Evolutionary conservation across 1,140 invertebrate genomes (phyloP).

Genomic region (Brachystomella parvula): DNA sequence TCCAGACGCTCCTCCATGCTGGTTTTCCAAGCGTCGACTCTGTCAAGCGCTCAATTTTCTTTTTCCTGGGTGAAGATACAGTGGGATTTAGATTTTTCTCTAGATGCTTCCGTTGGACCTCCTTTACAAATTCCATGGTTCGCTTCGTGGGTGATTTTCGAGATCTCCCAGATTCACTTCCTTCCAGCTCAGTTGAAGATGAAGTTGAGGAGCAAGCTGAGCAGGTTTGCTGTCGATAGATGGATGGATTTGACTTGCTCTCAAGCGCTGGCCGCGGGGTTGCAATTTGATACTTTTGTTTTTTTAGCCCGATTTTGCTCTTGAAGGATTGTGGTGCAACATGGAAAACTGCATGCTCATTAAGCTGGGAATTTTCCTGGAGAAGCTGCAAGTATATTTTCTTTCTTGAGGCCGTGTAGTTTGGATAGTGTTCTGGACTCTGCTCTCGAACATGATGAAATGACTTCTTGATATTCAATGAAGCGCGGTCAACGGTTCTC

Average conservation of each 20-base stretch:
- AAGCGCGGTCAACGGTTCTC: neutral
- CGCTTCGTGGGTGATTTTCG: neutral
- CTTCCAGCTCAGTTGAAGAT: neutral
- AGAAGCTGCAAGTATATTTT: neutral
- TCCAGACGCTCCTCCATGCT: neutral
- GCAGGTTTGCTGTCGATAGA: neutral
- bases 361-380: neutral
- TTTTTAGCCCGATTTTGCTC: neutral
- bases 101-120: neutral
- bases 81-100: too few species aligned
- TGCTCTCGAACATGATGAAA: neutral
- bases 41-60: neutral
- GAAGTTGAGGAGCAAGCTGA: neutral
- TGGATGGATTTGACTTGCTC: neutral
- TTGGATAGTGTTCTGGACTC: neutral
- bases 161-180: neutral
- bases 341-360: neutral
- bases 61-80: too few species aligned
- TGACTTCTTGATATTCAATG: neutral
- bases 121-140: neutral
- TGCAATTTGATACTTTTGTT: neutral
- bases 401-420: neutral
- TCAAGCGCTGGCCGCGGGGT: neutral
- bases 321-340: conserved; percentile 5
- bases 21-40: neutral